Percentiles rank a stretch among this genome's conserved stretches.
Evolutionary conservation across 2,888 invertebrate species (phyloP).

Genomic region (Drosophila melanocephala): DNA sequence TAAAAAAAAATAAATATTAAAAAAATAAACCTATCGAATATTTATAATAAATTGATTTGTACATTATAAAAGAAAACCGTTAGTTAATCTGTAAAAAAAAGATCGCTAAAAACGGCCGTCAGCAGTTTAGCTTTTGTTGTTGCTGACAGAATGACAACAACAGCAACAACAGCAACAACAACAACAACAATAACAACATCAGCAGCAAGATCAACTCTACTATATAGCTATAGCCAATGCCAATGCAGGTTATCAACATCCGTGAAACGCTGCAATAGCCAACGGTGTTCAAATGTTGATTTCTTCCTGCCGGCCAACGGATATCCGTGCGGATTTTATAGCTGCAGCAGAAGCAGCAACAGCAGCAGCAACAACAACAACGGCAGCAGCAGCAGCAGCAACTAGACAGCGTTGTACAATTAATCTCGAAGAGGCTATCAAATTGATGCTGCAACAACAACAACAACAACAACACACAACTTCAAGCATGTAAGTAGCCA

Average conservation of each 20-base stretch:
- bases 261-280: slow-evolving; percentile 71
- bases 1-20: background rate
- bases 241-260: slow-evolving; percentile 77
- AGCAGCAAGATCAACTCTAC: slow-evolving; percentile 53
- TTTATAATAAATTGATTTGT: background rate
- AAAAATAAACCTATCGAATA: background rate
- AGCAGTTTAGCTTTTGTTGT: slow-evolving; percentile 45
- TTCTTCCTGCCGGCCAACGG: slow-evolving; percentile 82
- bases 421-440: slow-evolving; percentile 77
- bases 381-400: slow-evolving; percentile 27
- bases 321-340: slow-evolving; percentile 83
- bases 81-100: slow-evolving; percentile 7
- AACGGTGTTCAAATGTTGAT: slow-evolving; percentile 82
- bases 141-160: slow-evolving; percentile 66
- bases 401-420: slow-evolving; percentile 60
- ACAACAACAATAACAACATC: slow-evolving; percentile 26
- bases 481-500: slow-evolving; percentile 65
- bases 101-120: slow-evolving; percentile 45
- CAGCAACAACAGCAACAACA: slow-evolving; percentile 35
- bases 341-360: slow-evolving; percentile 45
- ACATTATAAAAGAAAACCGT: slow-evolving; percentile 7
- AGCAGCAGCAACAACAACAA: slow-evolving; percentile 18
- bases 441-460: slow-evolving; percentile 68
- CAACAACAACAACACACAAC: slow-evolving; percentile 41
- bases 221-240: slow-evolving; percentile 63